Percentiles rank a stretch among this genome's conserved stretches.
These are phyloP conservation scores for Darevskia nairensis DNA, from an alignment of 2,797 vertebrate genomes.

Conservation along the genomic window DNA sequence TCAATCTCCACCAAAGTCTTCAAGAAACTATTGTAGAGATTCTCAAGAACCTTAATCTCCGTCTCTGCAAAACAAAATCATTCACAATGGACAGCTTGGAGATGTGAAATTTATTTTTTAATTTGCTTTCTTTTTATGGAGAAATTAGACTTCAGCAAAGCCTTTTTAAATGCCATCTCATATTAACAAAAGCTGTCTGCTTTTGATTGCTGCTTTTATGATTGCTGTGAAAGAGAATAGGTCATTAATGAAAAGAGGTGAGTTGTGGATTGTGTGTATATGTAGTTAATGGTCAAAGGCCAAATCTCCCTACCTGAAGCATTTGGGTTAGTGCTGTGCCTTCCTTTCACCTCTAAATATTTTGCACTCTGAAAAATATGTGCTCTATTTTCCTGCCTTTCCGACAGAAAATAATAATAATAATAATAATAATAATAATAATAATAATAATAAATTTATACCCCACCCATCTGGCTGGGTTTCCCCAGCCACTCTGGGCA, in stretches of 20 bases:
- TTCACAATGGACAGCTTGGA: conserved; percentile 34
- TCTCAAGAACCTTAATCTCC: conserved; percentile 38
- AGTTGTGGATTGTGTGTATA: conserved; percentile 55
- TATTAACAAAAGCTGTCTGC: conserved; percentile 50
- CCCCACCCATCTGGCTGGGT: too few species aligned
- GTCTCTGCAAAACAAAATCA: conserved; percentile 63
- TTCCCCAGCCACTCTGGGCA: too few species aligned
- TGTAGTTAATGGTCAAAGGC: conserved; percentile 38
- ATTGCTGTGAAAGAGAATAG: conserved; percentile 47
- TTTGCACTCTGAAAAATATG: too few species aligned
- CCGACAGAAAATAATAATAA: too few species aligned
- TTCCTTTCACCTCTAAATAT: too few species aligned
- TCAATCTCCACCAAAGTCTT: conserved; percentile 35
- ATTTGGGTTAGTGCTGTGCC: conserved; percentile 19
- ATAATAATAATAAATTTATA: too few species aligned
- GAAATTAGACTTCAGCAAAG: conserved; percentile 52
- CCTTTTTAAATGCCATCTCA: conserved; percentile 2
- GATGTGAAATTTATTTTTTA: conserved; percentile 52
- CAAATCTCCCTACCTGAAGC: conserved; percentile 26
- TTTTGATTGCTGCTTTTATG: too few species aligned
- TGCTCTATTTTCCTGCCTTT: too few species aligned
- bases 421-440: too few species aligned
- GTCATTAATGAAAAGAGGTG: conserved; percentile 53
- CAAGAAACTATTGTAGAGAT: conserved; percentile 54
- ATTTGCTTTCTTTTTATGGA: conserved; percentile 43